Evolutionary conservation across 35 echinoderm and acorn worm genomes (phyloP), one percentile per base, ranked within the genome.

Genomic region (Apostichopus californicus): DNA sequence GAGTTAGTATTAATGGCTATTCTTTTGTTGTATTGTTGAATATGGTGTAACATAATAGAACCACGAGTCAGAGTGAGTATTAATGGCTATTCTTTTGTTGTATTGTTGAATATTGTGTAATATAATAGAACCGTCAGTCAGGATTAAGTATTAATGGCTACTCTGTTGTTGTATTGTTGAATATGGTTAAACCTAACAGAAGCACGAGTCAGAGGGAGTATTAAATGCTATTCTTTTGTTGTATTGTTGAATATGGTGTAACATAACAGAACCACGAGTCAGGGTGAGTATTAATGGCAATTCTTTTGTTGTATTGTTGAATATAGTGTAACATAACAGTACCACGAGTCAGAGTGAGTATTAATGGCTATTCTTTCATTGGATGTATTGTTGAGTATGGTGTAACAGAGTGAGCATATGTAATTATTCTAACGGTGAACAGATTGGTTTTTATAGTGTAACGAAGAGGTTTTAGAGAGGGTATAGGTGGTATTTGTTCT

Each of bases 111-210:
- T n/a, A n/a, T 99, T 95, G 97, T 96, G 93, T 11, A 99, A 94
- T 81, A 75, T 99, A 56, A 99, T 95, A 56, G 97, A 99, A 79
- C 90, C 95, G 13, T 68, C 95, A 93, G 97, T 99, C 26, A 79
- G 97, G 87, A 95, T 99, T 99, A 91, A 93, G 97, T 89, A 80
- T 75, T 23, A n/a, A 85, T 21, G 9, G 55, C 54, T 58, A 85
- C 20, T 23, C 17, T 13, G 14, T 15, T 20, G 28, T 83, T 83
- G 53, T 56, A 81, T 12, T 18, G 20, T 61, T 87, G 93, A 1
- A 93, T 93, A 28, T 99, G 93, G 97, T 94, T 93, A 5, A 99
- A 93, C 82, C 63, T 99, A 66, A 99, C 95, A 56, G 93, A 99
- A 79, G 78, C 95, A 20, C 77, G 97, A 93, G 97, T 99, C 26